A percentile compares a stretch with the other conserved stretches of the same genome.
phyloP scores from a whole-genome alignment of 2,113 vertebrate species.

The Tragelaphus buxtoni region DNA sequence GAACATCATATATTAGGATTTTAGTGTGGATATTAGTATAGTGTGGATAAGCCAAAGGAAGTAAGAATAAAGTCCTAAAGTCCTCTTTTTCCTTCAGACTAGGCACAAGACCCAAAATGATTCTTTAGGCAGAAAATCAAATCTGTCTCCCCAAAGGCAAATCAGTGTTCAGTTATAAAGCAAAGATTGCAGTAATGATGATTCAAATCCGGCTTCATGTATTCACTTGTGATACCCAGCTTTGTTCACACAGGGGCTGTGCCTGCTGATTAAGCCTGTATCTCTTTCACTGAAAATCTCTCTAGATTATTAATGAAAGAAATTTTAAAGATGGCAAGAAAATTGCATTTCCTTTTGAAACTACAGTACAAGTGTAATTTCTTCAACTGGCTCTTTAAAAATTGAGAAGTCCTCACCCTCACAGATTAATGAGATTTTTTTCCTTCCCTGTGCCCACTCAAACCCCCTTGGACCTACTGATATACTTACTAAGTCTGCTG shows the following conservation, averaged over 20 bases:
- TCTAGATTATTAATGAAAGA: conserved; percentile 48
- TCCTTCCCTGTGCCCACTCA: neutral
- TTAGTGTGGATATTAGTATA: neutral
- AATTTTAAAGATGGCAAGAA: conserved; percentile 30
- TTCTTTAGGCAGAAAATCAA: neutral
- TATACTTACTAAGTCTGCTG: neutral
- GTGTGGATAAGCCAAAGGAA: neutral
- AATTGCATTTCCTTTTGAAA: conserved; percentile 48
- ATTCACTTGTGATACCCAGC: neutral
- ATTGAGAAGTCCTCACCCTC: neutral
- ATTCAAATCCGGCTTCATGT: neutral
- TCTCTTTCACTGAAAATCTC: conserved; percentile 40
- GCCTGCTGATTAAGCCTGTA: conserved; percentile 35
- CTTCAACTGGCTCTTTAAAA: conserved; percentile 43
- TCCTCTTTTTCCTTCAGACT: neutral
- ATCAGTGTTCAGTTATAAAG: neutral
- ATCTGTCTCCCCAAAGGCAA: neutral
- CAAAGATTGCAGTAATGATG: neutral
- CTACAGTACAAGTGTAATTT: neutral
- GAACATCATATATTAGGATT: neutral
- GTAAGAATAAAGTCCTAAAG: neutral
- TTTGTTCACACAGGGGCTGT: neutral
- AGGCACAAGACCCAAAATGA: neutral
- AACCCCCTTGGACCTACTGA: neutral
- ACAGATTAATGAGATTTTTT: neutral